A percentile compares a stretch with the other conserved stretches of the same genome.
Evolutionary conservation across 1,140 invertebrate species (phyloP).

Genomic region (Orchesella cincta): DNA sequence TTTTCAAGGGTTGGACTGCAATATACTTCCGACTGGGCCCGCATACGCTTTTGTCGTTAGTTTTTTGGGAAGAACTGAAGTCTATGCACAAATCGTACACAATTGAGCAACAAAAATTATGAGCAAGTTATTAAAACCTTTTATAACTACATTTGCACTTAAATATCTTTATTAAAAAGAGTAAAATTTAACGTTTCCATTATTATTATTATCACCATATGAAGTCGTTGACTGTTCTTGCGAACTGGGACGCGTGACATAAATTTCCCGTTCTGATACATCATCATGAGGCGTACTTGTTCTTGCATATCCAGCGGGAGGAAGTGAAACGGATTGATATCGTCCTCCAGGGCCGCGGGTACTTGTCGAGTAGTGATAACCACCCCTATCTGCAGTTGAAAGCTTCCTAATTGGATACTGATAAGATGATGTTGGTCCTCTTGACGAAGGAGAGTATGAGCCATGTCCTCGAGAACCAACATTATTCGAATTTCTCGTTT

Average conservation of each 20-base stretch:
- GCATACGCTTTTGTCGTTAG: conserved; percentile 76
- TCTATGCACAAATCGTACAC: conserved; percentile 5
- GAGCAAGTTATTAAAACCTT: too few relatives aligned
- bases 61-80: conserved; percentile 78
- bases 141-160: too few relatives aligned
- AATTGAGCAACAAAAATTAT: too few relatives aligned
- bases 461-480: neutral
- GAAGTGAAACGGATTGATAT: neutral
- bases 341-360: neutral
- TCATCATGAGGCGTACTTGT: conserved; percentile 4
- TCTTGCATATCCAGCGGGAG: neutral
- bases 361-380: neutral
- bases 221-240: neutral
- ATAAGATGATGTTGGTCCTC: neutral
- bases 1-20: conserved; percentile 80
- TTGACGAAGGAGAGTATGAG: neutral
- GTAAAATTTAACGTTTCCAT: too few relatives aligned
- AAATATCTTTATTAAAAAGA: too few relatives aligned
- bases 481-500: neutral
- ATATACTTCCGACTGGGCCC: conserved; percentile 78
- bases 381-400: neutral
- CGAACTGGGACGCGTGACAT: neutral
- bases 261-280: neutral
- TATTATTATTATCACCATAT: neutral
- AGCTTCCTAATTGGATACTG: neutral